Conservation (phyloP, 1,140 invertebrate species). For the Drosophila grimshawi region DNA sequence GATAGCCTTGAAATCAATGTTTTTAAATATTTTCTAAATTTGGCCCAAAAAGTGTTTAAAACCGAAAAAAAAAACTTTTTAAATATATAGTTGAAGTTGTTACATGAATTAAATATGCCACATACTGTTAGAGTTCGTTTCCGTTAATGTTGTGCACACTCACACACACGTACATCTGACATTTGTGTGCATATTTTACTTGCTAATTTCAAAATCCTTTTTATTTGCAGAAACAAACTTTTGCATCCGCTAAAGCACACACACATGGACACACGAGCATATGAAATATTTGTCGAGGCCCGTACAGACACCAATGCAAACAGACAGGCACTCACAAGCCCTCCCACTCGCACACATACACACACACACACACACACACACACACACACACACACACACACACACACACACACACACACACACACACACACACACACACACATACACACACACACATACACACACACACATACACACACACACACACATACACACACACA, state of each 20-base stretch:
- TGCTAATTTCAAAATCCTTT: slow-evolving; percentile 50
- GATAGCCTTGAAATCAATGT: background rate
- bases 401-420: slow-evolving; percentile 25
- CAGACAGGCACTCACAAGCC: background rate
- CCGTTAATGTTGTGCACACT: slow-evolving; percentile 40
- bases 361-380: slow-evolving; percentile 32
- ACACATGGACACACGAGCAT: slow-evolving; percentile 14
- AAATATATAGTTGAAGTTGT: slow-evolving; percentile 24
- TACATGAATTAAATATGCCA: slow-evolving; percentile 52
- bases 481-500: slow-evolving; percentile 5
- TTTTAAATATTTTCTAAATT: slow-evolving; percentile 13
- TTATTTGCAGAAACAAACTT: slow-evolving; percentile 67
- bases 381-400: slow-evolving; percentile 6
- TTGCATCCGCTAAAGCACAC: slow-evolving; percentile 56
- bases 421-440: slow-evolving; percentile 29
- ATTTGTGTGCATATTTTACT: slow-evolving; percentile 49
- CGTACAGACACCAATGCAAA: slow-evolving; percentile 50
- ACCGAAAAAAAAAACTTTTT: background rate
- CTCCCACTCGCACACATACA: no score
- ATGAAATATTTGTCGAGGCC: slow-evolving; percentile 69
- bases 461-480: slow-evolving; percentile 32
- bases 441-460: background rate
- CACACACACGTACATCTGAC: slow-evolving; percentile 24
- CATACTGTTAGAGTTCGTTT: slow-evolving; percentile 61
- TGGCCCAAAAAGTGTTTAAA: slow-evolving; percentile 4